These are phyloP conservation scores for Pelodiscus sinensis DNA, from an alignment of 2,113 vertebrate genomes.

Conservation along the genomic window DNA sequence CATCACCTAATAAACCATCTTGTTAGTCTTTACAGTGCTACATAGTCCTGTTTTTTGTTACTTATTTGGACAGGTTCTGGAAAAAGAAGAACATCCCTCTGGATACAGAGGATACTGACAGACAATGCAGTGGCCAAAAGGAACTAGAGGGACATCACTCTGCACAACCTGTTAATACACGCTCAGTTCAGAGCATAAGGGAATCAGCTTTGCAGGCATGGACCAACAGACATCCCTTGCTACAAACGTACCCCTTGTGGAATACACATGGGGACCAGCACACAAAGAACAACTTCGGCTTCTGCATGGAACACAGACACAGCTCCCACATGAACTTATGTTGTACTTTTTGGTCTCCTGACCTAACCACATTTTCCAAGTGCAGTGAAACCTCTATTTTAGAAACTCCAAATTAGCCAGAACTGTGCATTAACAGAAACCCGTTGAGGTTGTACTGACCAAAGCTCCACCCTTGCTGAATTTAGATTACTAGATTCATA, in stretches of 20 bases:
- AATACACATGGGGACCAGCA: background rate
- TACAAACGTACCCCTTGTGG: background rate
- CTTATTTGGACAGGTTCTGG: too few species aligned
- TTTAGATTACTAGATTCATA: background rate
- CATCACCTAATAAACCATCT: too few species aligned
- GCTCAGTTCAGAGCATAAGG: too few species aligned
- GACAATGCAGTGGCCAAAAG: too few species aligned
- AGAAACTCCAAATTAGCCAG: background rate
- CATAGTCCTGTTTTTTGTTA: too few species aligned
- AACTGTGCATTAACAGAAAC: background rate
- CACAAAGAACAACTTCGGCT: background rate
- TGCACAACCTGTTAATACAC: too few species aligned
- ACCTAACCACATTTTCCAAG: constrained; percentile 20
- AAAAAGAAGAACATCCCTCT: background rate
- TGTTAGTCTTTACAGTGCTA: too few species aligned
- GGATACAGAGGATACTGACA: background rate
- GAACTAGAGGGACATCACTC: too few species aligned
- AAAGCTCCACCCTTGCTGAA: background rate
- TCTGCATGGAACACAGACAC: fast-evolving
- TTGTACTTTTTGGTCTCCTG: background rate
- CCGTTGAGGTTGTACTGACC: background rate
- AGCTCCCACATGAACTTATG: fast-evolving
- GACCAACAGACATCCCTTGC: background rate
- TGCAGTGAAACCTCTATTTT: background rate
- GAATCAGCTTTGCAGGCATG: background rate